Evolutionary conservation across 2,797 vertebrate species (phyloP).

Genomic region (Phyllotis vaccarum): DNA sequence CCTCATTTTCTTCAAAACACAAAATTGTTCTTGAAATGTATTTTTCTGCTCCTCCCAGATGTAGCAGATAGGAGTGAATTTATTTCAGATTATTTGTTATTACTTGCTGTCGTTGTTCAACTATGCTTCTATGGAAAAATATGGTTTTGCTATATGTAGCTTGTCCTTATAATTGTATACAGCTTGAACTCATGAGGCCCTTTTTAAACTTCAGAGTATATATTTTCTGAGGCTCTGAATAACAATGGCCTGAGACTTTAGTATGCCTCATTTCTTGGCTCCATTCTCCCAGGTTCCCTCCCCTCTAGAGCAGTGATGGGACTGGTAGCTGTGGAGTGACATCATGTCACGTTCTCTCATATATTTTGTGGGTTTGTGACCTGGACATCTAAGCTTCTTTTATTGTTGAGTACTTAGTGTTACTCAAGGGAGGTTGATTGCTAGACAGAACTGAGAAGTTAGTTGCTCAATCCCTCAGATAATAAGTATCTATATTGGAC

Average conservation of each 20-base stretch:
- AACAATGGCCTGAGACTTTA: background rate
- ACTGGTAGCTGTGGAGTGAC: background rate
- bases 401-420: background rate
- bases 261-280: background rate
- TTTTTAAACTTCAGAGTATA: background rate
- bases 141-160: background rate
- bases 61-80: background rate
- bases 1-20: background rate
- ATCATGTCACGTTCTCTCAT: background rate
- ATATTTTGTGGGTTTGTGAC: background rate
- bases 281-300: background rate
- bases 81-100: background rate
- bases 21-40: background rate
- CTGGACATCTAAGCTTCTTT: background rate
- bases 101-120: background rate
- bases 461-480: background rate
- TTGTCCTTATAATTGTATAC: background rate
- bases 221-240: background rate
- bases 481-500: background rate
- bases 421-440: background rate
- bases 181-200: background rate
- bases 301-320: background rate
- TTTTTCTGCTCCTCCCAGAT: background rate
- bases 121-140: background rate
- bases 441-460: background rate